These are phyloP conservation scores for Tetragnatha montana DNA, from an alignment of 2,888 invertebrate genomes.

Conservation along the genomic window DNA sequence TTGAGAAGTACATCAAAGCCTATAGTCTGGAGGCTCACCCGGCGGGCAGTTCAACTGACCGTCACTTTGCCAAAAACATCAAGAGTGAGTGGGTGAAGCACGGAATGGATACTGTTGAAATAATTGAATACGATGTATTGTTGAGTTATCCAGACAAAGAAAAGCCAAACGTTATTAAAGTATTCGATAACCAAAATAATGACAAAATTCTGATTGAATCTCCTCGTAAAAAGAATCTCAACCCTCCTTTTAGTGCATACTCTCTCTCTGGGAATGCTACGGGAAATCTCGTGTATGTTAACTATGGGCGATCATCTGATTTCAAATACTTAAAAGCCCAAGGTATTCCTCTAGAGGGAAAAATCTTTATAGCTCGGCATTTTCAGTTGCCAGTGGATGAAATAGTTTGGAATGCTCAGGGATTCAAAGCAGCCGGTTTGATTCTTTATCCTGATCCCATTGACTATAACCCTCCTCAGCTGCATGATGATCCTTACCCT, in stretches of 20 bases:
- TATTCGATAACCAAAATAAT: conserved; percentile 62
- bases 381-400: conserved; percentile 71
- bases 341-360: conserved; percentile 75
- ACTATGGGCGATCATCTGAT: conserved; percentile 77
- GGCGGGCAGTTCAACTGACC: conserved; percentile 72
- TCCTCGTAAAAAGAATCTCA: conserved; percentile 68
- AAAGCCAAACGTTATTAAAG: conserved; percentile 71
- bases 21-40: conserved; percentile 69
- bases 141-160: conserved; percentile 71
- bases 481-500: conserved; percentile 74
- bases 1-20: conserved; percentile 67
- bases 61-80: conserved; percentile 70
- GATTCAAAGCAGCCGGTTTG: conserved; percentile 75
- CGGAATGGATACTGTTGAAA: conserved; percentile 71
- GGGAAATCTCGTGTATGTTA: conserved; percentile 76
- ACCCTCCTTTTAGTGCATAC: conserved; percentile 73
- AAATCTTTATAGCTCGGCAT: conserved; percentile 78
- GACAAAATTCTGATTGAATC: conserved; percentile 53
- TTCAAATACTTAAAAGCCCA: conserved; percentile 74
- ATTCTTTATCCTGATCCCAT: conserved; percentile 76
- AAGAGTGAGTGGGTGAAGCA: conserved; percentile 69
- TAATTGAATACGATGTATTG: conserved; percentile 72
- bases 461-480: conserved; percentile 73
- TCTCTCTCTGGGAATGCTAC: conserved; percentile 72
- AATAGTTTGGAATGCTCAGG: conserved; percentile 74